Conservation (phyloP, 2,888 invertebrate genomes). For the Ethmia dodecea region DNA sequence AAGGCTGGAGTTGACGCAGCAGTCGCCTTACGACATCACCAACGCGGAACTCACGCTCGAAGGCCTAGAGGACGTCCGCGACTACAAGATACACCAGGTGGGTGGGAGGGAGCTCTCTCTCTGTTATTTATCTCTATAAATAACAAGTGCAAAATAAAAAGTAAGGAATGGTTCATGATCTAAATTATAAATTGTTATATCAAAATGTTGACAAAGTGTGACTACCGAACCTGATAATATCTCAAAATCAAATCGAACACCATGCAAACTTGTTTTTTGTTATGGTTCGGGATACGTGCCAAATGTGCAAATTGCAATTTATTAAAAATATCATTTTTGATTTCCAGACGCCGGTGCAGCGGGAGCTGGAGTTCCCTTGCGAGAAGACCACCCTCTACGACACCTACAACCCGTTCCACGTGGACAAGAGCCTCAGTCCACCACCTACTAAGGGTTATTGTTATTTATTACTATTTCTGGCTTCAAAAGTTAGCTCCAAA, state of each 20-base stretch:
- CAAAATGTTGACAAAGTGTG: too few species aligned
- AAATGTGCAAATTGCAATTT: too few species aligned
- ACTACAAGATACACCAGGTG: conserved; percentile 91
- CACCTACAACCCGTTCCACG: conserved; percentile 91
- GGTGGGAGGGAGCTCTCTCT: conserved; percentile 28
- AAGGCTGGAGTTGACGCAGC: conserved; percentile 89
- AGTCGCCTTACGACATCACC: conserved; percentile 90
- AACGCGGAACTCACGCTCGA: conserved; percentile 87
- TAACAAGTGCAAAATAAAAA: too few species aligned
- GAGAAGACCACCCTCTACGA: conserved; percentile 88
- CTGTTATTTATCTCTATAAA: too few species aligned
- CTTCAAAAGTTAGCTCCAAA: too few species aligned
- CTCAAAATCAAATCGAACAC: too few species aligned
- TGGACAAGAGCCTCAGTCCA: conserved; percentile 80
- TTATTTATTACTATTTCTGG: too few species aligned
- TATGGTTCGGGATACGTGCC: background rate
- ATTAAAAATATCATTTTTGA: background rate
- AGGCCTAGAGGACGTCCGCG: conserved; percentile 81
- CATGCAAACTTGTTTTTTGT: background rate
- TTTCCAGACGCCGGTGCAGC: conserved; percentile 87
- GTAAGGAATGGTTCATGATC: too few species aligned
- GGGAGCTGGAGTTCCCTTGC: conserved; percentile 91
- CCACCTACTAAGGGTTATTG: conserved; percentile 70
- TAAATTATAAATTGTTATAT: too few species aligned
- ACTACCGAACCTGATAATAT: too few species aligned